Evolutionary conservation across 1,140 invertebrate genomes (phyloP), one percentile per base, ranked within the genome.

Genomic region (Whitmania pigra): DNA sequence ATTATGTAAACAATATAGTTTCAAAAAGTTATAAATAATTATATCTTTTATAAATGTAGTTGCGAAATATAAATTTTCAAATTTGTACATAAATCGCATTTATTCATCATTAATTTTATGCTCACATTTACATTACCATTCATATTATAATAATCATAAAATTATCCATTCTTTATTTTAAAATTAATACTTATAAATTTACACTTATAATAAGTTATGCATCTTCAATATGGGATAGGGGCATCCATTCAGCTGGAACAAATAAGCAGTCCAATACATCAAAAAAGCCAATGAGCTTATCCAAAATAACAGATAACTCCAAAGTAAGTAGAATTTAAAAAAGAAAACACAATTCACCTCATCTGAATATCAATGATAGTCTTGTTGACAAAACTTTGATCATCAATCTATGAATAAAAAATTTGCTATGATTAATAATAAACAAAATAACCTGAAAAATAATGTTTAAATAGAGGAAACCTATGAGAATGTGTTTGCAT

Each of bases 331-430:
- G 9, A 5, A 57, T n/a, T 13, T 63, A 6, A 63, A 22, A 63
- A 18, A 63, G 9, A 9, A 63, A n/a, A n/a, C 22, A 15, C 11
- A 63, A 49, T 11, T 17, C 22, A 63, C 57, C 29, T 63, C 18
- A 20, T 31, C 29, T 63, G 22, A 25, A 63, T 63, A 63, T 63
- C 57, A 11, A 22, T n/a, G 20, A 63, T 63, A 13, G 57, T 63
- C 29, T 63, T 22, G 29, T 63, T 63, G 57, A 63, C 29, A 31
- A 63, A 63, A 63, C 29, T 63, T 17, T 63, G 57, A 20, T 63
- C 57, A 25, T 63, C 57, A 22, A 63, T 22, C 57, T 63, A 63
- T 7, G 29, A 63, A 63, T 25, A 25, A 63, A 63, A 25, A 18
- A 17, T 7, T 63, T 63, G 29, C 22, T 13, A 13, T n/a, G 11